These are phyloP conservation scores for Taphrorychus bicolor DNA, from an alignment of 2,888 invertebrate species.

Conservation along the genomic window DNA sequence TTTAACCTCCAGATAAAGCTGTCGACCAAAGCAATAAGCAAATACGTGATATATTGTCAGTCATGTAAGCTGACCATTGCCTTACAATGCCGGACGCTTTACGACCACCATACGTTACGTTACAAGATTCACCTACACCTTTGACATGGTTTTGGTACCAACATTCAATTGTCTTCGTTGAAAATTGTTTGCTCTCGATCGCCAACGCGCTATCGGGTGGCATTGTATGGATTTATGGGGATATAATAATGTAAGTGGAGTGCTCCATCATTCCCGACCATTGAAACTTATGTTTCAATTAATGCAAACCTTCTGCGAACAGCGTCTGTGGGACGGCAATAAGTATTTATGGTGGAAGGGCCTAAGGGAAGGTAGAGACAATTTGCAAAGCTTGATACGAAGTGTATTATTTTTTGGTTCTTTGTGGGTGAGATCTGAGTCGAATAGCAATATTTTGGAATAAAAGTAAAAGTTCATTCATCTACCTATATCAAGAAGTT, in stretches of 20 bases:
- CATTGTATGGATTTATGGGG: not conserved
- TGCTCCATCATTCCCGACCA: conserved; percentile 7
- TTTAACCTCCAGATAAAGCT: not conserved
- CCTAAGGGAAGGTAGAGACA: too few species aligned
- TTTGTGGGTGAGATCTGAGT: too few species aligned
- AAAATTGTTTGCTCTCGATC: not conserved
- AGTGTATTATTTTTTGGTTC: too few species aligned
- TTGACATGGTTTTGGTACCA: not conserved
- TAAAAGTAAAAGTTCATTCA: too few species aligned
- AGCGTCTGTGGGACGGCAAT: not conserved
- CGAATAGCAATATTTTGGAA: too few species aligned
- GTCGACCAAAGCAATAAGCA: not conserved
- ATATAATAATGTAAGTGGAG: not conserved
- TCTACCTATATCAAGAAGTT: too few species aligned
- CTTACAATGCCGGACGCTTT: not conserved
- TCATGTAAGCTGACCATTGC: not conserved
- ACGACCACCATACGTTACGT: not conserved
- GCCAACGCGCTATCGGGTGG: not conserved
- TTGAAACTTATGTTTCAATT: conserved; percentile 5
- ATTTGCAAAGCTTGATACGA: too few species aligned
- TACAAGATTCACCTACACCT: not conserved
- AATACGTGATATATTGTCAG: not conserved
- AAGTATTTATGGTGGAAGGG: not conserved
- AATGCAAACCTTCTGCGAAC: not conserved
- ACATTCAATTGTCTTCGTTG: not conserved